These are phyloP conservation scores for Apocrypta bakeri DNA, from an alignment of 1,140 invertebrate genomes.

Conservation along the genomic window DNA sequence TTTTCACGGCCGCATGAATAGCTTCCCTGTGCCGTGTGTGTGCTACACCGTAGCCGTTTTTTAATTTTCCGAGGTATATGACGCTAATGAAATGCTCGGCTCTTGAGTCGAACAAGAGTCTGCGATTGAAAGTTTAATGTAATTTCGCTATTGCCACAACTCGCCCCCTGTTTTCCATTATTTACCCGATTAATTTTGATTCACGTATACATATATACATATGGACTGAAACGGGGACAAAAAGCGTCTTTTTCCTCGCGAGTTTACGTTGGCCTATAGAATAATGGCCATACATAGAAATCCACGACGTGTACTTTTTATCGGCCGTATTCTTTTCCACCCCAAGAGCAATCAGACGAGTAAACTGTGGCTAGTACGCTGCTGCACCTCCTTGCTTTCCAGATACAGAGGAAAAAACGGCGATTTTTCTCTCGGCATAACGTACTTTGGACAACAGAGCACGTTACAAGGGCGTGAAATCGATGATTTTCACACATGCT, in stretches of 20 bases:
- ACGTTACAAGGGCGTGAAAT: no score
- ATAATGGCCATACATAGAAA: constrained; percentile 12
- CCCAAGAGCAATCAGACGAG: neutral
- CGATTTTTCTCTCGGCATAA: no score
- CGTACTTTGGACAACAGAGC: no score
- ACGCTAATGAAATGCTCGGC: constrained; percentile 6
- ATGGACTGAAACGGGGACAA: neutral
- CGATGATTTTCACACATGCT: no score
- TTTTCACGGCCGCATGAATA: constrained; percentile 21
- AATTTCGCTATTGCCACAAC: neutral
- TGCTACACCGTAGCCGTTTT: neutral
- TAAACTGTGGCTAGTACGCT: neutral
- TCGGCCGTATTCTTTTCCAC: constrained; percentile 16
- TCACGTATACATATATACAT: neutral
- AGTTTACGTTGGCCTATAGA: neutral
- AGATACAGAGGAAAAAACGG: constrained; percentile 37
- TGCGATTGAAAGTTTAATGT: neutral
- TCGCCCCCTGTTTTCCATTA: neutral
- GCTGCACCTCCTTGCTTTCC: no score
- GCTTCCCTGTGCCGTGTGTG: neutral
- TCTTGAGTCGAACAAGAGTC: neutral
- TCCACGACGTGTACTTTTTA: neutral
- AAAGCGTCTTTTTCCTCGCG: neutral
- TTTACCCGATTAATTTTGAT: constrained; percentile 31
- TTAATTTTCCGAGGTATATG: neutral